These are phyloP conservation scores for Drosophila ambigua DNA, from an alignment of 1,140 invertebrate genomes.

Conservation along the genomic window DNA sequence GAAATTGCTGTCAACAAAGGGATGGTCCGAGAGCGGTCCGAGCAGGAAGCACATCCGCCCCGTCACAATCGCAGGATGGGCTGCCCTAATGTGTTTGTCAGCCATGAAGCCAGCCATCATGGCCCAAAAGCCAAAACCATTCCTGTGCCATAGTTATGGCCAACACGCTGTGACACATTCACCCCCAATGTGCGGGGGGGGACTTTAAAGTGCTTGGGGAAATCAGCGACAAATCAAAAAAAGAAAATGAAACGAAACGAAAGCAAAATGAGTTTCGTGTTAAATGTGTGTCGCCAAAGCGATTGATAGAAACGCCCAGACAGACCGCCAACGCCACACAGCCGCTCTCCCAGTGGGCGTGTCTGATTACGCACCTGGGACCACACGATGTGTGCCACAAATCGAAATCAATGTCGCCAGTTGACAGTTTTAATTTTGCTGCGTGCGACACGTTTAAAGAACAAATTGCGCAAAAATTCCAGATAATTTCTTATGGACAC, in stretches of 20 bases:
- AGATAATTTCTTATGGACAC: too few relatives aligned
- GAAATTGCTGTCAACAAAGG: constrained; percentile 71
- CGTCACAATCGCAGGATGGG: constrained; percentile 63
- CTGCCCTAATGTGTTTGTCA: constrained; percentile 70
- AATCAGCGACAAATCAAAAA: constrained; percentile 73
- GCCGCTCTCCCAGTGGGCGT: constrained; percentile 5
- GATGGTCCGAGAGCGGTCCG: constrained; percentile 28
- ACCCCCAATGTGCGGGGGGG: constrained; percentile 17
- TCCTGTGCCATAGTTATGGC: constrained; percentile 49
- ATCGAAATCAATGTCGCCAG: constrained; percentile 17
- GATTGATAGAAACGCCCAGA: constrained; percentile 44
- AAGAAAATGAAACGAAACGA: constrained; percentile 31
- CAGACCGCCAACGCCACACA: constrained; percentile 14
- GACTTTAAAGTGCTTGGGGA: constrained; percentile 67
- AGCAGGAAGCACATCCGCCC: constrained; percentile 42
- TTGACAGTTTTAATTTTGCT: constrained; percentile 19
- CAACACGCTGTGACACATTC: constrained; percentile 51
- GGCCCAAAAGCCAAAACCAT: constrained; percentile 12
- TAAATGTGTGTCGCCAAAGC: constrained; percentile 39
- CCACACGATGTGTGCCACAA: constrained; percentile 5
- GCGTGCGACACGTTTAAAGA: background rate
- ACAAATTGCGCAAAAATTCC: background rate
- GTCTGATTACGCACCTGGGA: constrained; percentile 71
- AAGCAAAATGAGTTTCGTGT: constrained; percentile 57
- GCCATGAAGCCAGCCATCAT: constrained; percentile 32